Evolutionary conservation across 2,888 invertebrate species (phyloP).

Genomic region (Heliconius ismenius): DNA sequence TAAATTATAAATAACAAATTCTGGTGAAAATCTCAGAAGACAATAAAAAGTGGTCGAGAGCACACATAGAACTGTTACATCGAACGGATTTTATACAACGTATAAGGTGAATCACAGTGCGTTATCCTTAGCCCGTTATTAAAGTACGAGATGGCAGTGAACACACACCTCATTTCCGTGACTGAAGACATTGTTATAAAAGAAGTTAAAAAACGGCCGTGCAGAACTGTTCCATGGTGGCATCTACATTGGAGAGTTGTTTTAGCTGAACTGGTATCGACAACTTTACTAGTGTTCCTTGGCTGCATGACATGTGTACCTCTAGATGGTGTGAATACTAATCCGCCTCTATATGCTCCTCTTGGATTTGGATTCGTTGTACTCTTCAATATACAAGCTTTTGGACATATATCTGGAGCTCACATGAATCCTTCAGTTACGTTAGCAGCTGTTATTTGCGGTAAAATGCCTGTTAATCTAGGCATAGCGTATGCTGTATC

Average conservation of each 20-base stretch:
- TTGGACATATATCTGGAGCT: slow-evolving; percentile 89
- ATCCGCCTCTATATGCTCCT: slow-evolving; percentile 75
- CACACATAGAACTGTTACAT: slow-evolving; percentile 6
- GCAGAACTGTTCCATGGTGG: slow-evolving; percentile 37
- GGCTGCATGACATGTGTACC: slow-evolving; percentile 88
- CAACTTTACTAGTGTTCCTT: slow-evolving; percentile 84
- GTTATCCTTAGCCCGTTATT: slow-evolving; percentile 10
- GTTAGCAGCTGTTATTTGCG: slow-evolving; percentile 83
- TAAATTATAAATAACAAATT: slow-evolving; percentile 13
- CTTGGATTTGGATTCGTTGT: slow-evolving; percentile 86
- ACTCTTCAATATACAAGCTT: slow-evolving; percentile 85
- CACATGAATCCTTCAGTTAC: slow-evolving; percentile 90
- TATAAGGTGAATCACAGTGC: slow-evolving; percentile 29
- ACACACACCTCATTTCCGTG: slow-evolving; percentile 42
- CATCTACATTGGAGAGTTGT: slow-evolving; percentile 63
- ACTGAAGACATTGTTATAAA: slow-evolving; percentile 38
- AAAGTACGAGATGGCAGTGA: slow-evolving; percentile 40
- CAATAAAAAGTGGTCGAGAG: slow-evolving; percentile 3
- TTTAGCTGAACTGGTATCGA: slow-evolving; percentile 86
- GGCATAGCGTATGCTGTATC: slow-evolving; percentile 83
- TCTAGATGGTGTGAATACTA: slow-evolving; percentile 60
- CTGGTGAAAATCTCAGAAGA: slow-evolving; percentile 6
- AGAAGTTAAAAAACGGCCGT: slow-evolving; percentile 27
- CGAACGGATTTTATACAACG: background rate
- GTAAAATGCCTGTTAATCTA: slow-evolving; percentile 76